A percentile compares a stretch with the other conserved stretches of the same genome.
phyloP scores from a whole-genome alignment of 2,888 invertebrate species.

The Sarcophaga carnaria region DNA sequence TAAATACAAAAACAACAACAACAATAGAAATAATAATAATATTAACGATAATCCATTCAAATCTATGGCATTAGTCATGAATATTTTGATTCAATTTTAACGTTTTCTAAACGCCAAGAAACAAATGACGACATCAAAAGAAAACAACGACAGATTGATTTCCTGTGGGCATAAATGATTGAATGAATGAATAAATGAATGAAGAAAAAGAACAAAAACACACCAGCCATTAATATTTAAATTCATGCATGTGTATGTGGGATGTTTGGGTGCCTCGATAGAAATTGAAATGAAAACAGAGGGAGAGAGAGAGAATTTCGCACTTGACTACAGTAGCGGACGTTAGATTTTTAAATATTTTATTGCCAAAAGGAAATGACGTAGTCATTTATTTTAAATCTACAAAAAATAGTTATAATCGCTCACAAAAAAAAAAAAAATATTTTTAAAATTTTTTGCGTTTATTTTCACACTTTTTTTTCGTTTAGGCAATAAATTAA shows the following conservation, averaged over 20 bases:
- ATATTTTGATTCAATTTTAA: background rate
- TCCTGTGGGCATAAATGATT: background rate
- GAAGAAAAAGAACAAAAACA: background rate
- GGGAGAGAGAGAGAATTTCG: background rate
- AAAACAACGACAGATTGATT: background rate
- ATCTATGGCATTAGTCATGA: background rate
- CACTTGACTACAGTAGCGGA: conserved; percentile 44
- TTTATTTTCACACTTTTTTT: background rate
- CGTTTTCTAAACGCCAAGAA: background rate
- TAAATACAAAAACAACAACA: background rate
- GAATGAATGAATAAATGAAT: background rate
- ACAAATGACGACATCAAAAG: background rate
- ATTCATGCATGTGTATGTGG: no score
- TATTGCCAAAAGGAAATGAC: conserved; percentile 43
- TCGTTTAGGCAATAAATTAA: conserved; percentile 1
- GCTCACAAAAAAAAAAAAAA: background rate
- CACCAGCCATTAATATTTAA: background rate
- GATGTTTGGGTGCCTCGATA: background rate
- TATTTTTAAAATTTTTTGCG: background rate
- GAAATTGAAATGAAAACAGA: no score
- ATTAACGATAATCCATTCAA: background rate
- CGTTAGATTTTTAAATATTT: conserved; percentile 38
- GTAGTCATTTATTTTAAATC: conserved; percentile 1
- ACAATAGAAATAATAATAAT: background rate
- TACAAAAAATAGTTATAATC: background rate